Conservation (phyloP, 1,140 invertebrate genomes). For the Elymnias hypermnestra region DNA sequence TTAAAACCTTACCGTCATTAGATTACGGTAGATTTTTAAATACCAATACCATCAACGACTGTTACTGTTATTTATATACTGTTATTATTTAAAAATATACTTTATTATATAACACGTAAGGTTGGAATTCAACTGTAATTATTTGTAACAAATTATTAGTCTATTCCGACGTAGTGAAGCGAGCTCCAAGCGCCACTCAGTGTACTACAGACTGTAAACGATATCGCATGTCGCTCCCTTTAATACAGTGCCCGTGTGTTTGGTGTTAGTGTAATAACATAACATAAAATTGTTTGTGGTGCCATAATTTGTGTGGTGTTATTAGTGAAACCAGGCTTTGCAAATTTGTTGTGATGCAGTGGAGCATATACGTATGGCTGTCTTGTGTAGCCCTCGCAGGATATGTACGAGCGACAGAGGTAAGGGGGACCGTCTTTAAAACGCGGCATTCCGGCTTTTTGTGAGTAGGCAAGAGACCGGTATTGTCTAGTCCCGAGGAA, state of each 20-base stretch:
- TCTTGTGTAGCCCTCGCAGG: conserved; percentile 75
- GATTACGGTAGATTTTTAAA: no score
- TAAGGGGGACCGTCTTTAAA: conserved; percentile 70
- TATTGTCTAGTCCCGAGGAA: conserved; percentile 35
- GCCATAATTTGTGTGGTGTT: conserved; percentile 64
- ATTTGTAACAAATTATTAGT: no score
- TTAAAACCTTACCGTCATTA: no score
- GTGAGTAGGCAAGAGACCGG: conserved; percentile 35
- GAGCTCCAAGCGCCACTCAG: conserved; percentile 62
- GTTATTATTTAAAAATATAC: no score
- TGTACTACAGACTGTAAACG: conserved; percentile 60
- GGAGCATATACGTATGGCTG: conserved; percentile 75
- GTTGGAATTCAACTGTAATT: no score
- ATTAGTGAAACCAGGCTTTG: conserved; percentile 43
- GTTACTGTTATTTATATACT: no score
- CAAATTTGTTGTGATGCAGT: conserved; percentile 73
- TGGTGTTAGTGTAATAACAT: conserved; percentile 68
- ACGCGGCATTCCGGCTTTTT: conserved; percentile 67
- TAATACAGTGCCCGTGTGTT: conserved; percentile 56
- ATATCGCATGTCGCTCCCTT: conserved; percentile 55
- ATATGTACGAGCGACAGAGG: conserved; percentile 75
- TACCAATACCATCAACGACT: no score
- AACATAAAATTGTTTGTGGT: conserved; percentile 68
- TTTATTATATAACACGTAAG: no score
- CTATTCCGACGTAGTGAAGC: conserved; percentile 53